A percentile compares a stretch with the other conserved stretches of the same genome.
Conservation (phyloP, 2,888 invertebrate genomes). For the Conchocele bisecta region DNA sequence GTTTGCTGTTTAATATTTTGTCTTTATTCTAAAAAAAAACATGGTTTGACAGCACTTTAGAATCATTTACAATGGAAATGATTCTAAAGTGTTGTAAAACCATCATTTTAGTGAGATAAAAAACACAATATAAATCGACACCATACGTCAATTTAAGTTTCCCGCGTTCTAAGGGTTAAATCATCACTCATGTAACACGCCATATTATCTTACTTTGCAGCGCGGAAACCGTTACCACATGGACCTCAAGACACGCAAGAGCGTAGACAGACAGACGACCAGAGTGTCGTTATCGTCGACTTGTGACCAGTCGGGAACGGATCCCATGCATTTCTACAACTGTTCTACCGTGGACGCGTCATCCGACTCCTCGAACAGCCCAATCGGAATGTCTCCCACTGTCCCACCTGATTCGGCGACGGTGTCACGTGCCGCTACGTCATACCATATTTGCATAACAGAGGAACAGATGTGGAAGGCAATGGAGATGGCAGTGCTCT, state of each 20-base stretch:
- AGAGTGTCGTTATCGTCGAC: background rate
- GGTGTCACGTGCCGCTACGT: conserved; percentile 45
- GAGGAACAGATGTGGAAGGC: conserved; percentile 63
- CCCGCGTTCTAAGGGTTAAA: too few relatives aligned
- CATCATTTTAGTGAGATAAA: too few relatives aligned
- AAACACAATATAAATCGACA: too few relatives aligned
- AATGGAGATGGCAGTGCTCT: conserved; percentile 56
- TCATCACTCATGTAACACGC: too few relatives aligned
- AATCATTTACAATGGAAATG: too few relatives aligned
- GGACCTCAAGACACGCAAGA: conserved; percentile 21
- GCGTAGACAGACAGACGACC: background rate
- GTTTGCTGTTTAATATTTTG: too few relatives aligned
- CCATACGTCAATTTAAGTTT: too few relatives aligned
- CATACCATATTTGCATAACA: conserved; percentile 41
- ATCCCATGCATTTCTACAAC: conserved; percentile 52
- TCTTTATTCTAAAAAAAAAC: too few relatives aligned
- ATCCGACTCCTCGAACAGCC: background rate
- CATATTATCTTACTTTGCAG: conserved; percentile 38
- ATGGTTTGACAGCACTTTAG: too few relatives aligned
- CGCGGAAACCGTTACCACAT: conserved; percentile 39
- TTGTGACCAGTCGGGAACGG: background rate
- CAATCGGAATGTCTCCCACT: conserved; percentile 9
- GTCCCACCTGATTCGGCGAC: conserved; percentile 6
- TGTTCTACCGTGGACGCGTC: conserved; percentile 20
- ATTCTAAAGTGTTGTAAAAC: too few relatives aligned